Evolutionary conservation across 2,797 vertebrate genomes (phyloP), one percentile per base, ranked within the genome.

Genomic region (Macrochelys suwanniensis): DNA sequence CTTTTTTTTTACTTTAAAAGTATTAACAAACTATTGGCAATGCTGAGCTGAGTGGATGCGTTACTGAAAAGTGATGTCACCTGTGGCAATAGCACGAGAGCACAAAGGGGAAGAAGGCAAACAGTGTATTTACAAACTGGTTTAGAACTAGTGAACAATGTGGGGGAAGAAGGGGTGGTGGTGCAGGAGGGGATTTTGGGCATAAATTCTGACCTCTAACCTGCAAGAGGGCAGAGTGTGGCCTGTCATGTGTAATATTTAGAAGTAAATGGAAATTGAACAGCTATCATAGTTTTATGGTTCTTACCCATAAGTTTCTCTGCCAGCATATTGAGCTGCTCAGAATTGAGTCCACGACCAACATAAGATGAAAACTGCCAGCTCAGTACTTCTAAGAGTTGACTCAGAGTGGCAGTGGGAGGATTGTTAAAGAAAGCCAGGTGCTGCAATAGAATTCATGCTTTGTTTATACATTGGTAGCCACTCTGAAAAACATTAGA

Each of bases 301-400:
- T 77, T 89, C 98, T 92, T 95, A 99, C 99, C 99, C 1, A 97
- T 98, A 10, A 99, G 99, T 95, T 99, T 99, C 93, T 99, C 99
- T 84, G 99, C 99, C 97, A 99, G 98, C 99, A 99, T 99, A 90
- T 90, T 98, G 85, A 99, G 98, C 97, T 99, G 99, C 78, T 99
- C 99, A 59, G 98, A 98, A 98, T 99, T 99, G 90, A 99, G 99
- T 53, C 99, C 99, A 33, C 99, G 99, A 15, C 99, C 99, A 0
- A 99, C 99, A 0, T 99, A 99, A 0, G 99, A 99, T 53, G 99
- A 99, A 96, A 99, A 99, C 92, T 99, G 99, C 99, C 99, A 99
- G 98, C 99, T 99, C 91, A 99, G 97, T 49, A 99, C 99, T 98
- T 99, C 99, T 5, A 99, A 98, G 68, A 99, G 99, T 96, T 99